Percentiles rank a stretch among this genome's conserved stretches.
Evolutionary conservation across 2,797 vertebrate species (phyloP).

Genomic region (Peromyscus melanophrys): DNA sequence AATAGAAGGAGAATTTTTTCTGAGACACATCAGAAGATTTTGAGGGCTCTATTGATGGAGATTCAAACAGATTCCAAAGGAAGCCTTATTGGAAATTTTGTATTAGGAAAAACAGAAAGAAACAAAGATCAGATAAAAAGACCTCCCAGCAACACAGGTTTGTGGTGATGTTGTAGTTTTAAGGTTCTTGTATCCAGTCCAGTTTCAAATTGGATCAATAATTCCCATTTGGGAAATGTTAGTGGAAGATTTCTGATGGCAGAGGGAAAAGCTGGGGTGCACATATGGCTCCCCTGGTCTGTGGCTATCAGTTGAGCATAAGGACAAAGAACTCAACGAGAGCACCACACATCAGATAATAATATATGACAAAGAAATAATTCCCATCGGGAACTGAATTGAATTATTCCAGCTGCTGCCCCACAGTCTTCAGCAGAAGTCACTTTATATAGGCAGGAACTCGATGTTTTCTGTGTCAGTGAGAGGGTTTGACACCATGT

Average conservation of each 20-base stretch:
- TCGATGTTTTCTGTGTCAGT: not conserved
- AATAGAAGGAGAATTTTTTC: not conserved
- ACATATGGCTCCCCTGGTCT: not conserved
- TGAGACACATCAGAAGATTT: not conserved
- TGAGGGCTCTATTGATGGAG: not conserved
- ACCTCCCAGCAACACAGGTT: not conserved
- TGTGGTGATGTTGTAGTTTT: not conserved
- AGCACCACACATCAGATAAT: not conserved
- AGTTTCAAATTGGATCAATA: not conserved
- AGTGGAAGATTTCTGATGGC: not conserved
- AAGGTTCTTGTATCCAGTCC: not conserved
- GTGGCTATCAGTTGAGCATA: not conserved
- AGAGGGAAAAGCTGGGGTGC: not conserved
- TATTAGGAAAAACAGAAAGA: not conserved
- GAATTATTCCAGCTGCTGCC: not conserved
- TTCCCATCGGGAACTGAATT: not conserved
- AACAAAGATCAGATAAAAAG: conserved; percentile 19
- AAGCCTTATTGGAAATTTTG: not conserved
- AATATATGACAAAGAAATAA: not conserved
- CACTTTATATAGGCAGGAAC: not conserved
- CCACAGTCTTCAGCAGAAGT: not conserved
- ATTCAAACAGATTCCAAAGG: conserved; percentile 2
- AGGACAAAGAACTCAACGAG: not conserved
- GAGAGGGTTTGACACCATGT: not conserved
- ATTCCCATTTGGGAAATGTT: conserved; percentile 3